A percentile compares a stretch with the other conserved stretches of the same genome.
These are phyloP conservation scores for Phycodurus eques DNA, from an alignment of 2,113 vertebrate genomes.

Conservation along the genomic window DNA sequence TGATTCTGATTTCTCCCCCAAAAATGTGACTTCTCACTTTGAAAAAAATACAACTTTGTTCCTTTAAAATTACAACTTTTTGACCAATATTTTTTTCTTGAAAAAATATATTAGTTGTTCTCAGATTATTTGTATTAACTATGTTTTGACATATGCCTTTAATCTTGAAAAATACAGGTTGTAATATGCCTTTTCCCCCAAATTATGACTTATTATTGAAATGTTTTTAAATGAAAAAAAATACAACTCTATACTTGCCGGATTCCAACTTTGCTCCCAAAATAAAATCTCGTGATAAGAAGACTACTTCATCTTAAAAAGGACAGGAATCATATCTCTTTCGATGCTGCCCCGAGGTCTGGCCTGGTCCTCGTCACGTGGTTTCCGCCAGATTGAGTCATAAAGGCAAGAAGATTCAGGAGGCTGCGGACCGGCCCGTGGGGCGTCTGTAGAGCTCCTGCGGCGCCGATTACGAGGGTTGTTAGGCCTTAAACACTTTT, in stretches of 20 bases:
- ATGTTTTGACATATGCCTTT: too few relatives aligned
- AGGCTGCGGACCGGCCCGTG: constrained; percentile 13
- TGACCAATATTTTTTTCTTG: too few relatives aligned
- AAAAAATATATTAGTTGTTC: too few relatives aligned
- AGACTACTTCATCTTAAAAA: neutral
- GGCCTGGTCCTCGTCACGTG: constrained; percentile 25
- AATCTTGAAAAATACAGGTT: too few relatives aligned
- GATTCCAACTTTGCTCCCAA: neutral
- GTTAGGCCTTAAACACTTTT: constrained; percentile 57
- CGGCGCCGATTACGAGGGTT: constrained; percentile 51
- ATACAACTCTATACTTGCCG: neutral
- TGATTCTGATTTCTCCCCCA: too few relatives aligned
- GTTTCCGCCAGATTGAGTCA: constrained; percentile 43
- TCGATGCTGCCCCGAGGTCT: constrained; percentile 25
- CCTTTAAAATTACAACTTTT: neutral
- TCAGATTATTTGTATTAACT: too few relatives aligned
- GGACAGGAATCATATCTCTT: constrained; percentile 56
- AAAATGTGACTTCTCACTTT: too few relatives aligned
- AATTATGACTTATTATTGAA: too few relatives aligned
- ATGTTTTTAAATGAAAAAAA: neutral
- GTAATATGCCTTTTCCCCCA: too few relatives aligned
- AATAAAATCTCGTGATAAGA: neutral
- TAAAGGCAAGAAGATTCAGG: constrained; percentile 38
- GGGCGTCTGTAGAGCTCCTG: constrained; percentile 38
- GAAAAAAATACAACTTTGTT: neutral